Evolutionary conservation across 2,888 invertebrate genomes (phyloP).

Genomic region (Drosophila birchii): DNA sequence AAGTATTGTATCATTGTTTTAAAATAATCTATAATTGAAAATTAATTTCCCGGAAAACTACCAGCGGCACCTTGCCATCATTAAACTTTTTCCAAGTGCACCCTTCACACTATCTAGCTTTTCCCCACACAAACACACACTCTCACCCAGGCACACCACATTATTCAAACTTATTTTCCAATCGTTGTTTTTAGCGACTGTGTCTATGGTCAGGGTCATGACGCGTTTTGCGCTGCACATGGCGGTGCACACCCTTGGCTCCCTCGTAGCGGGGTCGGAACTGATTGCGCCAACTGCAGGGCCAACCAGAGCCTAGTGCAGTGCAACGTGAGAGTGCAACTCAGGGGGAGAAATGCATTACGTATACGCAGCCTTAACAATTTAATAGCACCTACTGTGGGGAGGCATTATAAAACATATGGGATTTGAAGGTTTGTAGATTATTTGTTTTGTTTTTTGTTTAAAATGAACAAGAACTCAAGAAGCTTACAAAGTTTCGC

Average conservation of each 20-base stretch:
- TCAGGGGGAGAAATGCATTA: slow-evolving; percentile 1
- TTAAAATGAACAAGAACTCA: neutral
- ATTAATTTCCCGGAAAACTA: too few species aligned
- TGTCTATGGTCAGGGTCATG: slow-evolving; percentile 76
- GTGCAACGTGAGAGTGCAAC: slow-evolving; percentile 60
- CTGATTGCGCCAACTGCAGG: slow-evolving; percentile 10
- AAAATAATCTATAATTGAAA: too few species aligned
- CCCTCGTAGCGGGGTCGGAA: slow-evolving; percentile 15
- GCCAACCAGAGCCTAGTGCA: slow-evolving; percentile 56
- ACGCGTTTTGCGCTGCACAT: slow-evolving; percentile 30
- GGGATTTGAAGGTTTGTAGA: neutral
- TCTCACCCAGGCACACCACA: too few species aligned
- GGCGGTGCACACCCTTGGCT: slow-evolving; percentile 23
- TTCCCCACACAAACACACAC: neutral
- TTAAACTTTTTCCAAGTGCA: slow-evolving; percentile 1
- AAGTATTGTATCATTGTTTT: neutral
- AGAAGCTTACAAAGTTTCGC: neutral
- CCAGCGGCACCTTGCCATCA: too few species aligned
- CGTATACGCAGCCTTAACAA: neutral
- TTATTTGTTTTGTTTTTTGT: neutral
- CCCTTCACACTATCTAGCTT: neutral
- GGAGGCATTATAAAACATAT: neutral
- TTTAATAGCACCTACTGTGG: neutral
- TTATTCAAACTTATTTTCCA: neutral
- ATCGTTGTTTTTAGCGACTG: slow-evolving; percentile 48